Evolutionary conservation across 1,140 invertebrate genomes (phyloP).

Genomic region (Augochlora pura): DNA sequence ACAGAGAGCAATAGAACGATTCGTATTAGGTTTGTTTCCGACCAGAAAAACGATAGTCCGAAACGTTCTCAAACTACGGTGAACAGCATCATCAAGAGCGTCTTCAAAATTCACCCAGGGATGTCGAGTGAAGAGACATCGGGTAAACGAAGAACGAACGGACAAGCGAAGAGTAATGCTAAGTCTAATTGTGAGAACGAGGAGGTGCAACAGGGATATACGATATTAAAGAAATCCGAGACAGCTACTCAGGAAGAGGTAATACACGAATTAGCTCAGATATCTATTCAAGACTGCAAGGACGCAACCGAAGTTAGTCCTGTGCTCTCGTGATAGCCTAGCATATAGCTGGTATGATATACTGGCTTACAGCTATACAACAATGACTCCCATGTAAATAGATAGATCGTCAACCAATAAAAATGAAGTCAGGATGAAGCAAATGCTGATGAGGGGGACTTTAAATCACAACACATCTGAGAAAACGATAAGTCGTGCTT

Average conservation of each 20-base stretch:
- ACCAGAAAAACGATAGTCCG: slow-evolving; percentile 61
- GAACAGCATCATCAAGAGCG: slow-evolving; percentile 71
- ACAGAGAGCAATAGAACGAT: slow-evolving; percentile 39
- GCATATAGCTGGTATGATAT: slow-evolving; percentile 46
- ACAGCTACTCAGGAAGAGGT: slow-evolving; percentile 61
- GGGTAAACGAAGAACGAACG: slow-evolving; percentile 62
- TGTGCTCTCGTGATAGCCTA: slow-evolving; percentile 74
- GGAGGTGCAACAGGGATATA: slow-evolving; percentile 64
- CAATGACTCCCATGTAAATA: slow-evolving; percentile 67
- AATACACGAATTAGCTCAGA: slow-evolving; percentile 66
- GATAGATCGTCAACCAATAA: slow-evolving; percentile 66
- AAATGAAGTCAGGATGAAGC: slow-evolving; percentile 38
- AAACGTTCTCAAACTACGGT: slow-evolving; percentile 68
- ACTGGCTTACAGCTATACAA: slow-evolving; percentile 51
- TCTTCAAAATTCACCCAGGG: slow-evolving; percentile 68
- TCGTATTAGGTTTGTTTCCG: slow-evolving; percentile 30
- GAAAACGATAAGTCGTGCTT: slow-evolving; percentile 24
- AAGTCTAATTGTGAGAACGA: slow-evolving; percentile 56
- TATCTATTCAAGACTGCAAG: slow-evolving; percentile 74
- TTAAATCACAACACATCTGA: slow-evolving; percentile 23
- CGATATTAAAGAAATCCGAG: slow-evolving; percentile 70
- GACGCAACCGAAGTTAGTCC: slow-evolving; percentile 66
- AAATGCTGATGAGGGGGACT: slow-evolving; percentile 11
- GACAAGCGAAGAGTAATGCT: slow-evolving; percentile 55
- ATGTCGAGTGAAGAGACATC: slow-evolving; percentile 50